phyloP scores from a whole-genome alignment of 2,797 vertebrate species.

The Bufotes viridis region DNA sequence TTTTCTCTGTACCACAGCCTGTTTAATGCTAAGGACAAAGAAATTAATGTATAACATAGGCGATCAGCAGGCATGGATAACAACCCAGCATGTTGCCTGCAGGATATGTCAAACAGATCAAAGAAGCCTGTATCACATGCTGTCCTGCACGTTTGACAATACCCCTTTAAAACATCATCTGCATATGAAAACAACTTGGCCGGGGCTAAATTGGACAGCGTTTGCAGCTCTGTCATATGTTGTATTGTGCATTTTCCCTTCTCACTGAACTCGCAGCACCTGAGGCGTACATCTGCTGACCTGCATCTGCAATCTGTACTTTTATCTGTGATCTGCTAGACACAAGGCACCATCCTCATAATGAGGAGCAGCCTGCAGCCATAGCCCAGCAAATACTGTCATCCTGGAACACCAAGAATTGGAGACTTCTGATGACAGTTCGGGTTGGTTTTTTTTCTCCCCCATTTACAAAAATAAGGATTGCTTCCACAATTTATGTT shows the following conservation, averaged over 20 bases:
- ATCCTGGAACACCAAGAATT: background rate
- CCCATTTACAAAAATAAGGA: background rate
- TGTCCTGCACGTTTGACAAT: conserved; percentile 44
- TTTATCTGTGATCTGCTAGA: conserved; percentile 53
- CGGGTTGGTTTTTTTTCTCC: background rate
- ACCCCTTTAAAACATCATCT: conserved; percentile 55
- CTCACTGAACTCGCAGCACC: conserved; percentile 36
- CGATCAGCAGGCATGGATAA: conserved; percentile 40
- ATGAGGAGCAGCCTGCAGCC: conserved; percentile 17
- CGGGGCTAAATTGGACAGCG: conserved; percentile 21
- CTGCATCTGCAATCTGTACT: conserved; percentile 48
- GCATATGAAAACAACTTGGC: conserved; percentile 25
- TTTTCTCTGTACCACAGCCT: background rate
- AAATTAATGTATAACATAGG: conserved; percentile 53
- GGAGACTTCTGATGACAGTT: background rate
- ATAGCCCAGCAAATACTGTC: background rate
- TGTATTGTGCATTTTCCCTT: conserved; percentile 20
- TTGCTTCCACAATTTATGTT: background rate
- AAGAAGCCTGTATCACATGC: conserved; percentile 37
- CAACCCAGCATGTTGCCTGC: conserved; percentile 48
- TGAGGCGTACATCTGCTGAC: conserved; percentile 58
- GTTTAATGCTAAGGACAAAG: conserved; percentile 43
- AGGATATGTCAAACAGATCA: conserved; percentile 52
- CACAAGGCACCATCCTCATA: conserved; percentile 1
- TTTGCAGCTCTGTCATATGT: conserved; percentile 46